Evolutionary conservation across 2,888 invertebrate species (phyloP).

Genomic region (Cephus runcator): DNA sequence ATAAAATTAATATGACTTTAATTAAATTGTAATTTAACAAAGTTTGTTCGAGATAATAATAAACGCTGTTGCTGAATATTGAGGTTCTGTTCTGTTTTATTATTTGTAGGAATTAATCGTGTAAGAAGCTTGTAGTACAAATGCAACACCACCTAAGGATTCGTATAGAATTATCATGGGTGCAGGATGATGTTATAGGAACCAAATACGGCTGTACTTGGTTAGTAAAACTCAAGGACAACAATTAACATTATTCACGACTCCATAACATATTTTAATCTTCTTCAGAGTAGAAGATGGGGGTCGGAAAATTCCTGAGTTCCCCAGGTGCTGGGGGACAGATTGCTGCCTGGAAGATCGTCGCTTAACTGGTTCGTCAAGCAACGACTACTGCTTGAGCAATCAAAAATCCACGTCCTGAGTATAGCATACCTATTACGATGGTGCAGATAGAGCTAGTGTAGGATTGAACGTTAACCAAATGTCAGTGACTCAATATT

Average conservation of each 20-base stretch:
- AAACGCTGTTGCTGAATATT: neutral
- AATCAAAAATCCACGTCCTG: neutral
- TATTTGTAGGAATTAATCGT: neutral
- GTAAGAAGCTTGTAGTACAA: neutral
- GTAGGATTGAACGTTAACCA: neutral
- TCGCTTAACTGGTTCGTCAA: neutral
- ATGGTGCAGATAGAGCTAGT: neutral
- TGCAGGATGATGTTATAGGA: neutral
- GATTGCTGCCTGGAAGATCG: neutral
- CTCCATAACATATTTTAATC: neutral
- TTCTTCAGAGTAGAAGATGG: neutral
- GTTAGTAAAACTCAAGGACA: neutral
- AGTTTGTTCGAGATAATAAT: neutral
- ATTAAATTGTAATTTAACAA: neutral
- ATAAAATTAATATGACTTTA: neutral
- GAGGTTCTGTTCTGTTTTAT: neutral
- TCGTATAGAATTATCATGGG: neutral
- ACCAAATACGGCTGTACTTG: neutral
- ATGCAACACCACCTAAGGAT: neutral
- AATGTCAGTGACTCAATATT: neutral
- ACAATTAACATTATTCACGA: neutral
- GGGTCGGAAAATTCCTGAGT: neutral
- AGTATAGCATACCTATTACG: neutral
- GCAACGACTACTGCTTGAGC: neutral
- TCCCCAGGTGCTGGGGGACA: neutral